Evolutionary conservation across 2,797 vertebrate species (phyloP).

Genomic region (Masticophis lateralis): DNA sequence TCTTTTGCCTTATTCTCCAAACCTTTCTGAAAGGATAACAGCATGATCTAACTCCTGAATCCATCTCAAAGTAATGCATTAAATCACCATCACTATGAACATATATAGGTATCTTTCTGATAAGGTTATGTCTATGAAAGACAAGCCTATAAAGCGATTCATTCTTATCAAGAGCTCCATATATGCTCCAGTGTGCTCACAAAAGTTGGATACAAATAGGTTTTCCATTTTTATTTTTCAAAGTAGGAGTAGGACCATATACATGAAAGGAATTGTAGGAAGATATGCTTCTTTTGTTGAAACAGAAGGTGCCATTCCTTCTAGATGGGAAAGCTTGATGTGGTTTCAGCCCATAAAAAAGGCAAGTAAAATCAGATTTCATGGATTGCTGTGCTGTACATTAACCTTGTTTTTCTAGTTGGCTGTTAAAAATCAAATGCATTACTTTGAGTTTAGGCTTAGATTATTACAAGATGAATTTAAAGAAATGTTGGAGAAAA

Average conservation of each 20-base stretch:
- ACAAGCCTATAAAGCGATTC: neutral
- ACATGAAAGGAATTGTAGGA: neutral
- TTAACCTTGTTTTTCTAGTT: neutral
- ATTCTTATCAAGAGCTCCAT: neutral
- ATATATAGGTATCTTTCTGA: neutral
- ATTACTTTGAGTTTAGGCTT: neutral
- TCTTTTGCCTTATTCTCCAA: neutral
- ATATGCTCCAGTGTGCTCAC: neutral
- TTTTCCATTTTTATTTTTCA: neutral
- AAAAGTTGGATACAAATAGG: neutral
- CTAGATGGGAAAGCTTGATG: neutral
- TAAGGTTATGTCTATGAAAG: neutral
- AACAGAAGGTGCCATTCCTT: neutral
- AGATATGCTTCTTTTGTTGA: neutral
- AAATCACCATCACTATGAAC: neutral
- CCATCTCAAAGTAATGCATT: neutral
- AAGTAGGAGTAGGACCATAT: neutral
- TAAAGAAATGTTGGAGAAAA: conserved; percentile 1
- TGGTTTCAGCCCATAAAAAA: neutral
- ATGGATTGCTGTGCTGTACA: neutral
- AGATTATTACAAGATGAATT: neutral
- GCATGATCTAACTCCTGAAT: neutral
- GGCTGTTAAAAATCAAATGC: neutral
- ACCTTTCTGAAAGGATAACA: neutral
- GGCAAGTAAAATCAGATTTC: neutral